Percentiles rank a stretch among this genome's conserved stretches.
phyloP scores from a whole-genome alignment of 1,140 invertebrate species.

The Drosophila ercepeae region DNA sequence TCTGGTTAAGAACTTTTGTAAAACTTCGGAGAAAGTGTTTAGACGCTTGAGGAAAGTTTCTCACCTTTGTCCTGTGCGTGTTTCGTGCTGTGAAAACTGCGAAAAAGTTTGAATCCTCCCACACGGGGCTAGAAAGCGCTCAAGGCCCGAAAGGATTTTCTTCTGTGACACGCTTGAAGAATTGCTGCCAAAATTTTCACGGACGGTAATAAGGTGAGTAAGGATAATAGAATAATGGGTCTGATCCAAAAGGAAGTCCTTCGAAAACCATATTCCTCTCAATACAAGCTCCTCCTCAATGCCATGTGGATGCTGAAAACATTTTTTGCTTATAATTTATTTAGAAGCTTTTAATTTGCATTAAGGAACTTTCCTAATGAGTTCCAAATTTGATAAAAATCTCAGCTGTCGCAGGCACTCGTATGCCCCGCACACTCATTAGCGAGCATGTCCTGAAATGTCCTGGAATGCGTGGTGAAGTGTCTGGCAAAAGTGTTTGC shows the following conservation, averaged over 20 bases:
- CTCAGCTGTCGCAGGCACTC: slow-evolving; percentile 21
- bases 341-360: slow-evolving; percentile 78
- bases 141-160: slow-evolving; percentile 61
- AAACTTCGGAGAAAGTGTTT: slow-evolving; percentile 56
- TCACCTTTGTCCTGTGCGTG: slow-evolving; percentile 38
- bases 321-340: slow-evolving; percentile 65
- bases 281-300: not conserved
- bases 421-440: slow-evolving; percentile 1
- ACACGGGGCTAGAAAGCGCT: slow-evolving; percentile 2
- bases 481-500: slow-evolving; percentile 73
- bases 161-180: slow-evolving; percentile 74
- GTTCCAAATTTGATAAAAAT: slow-evolving; percentile 62
- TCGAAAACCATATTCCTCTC: too few species aligned
- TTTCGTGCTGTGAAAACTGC: slow-evolving; percentile 30
- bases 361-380: slow-evolving; percentile 75
- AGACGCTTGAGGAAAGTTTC: slow-evolving; percentile 48
- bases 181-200: slow-evolving; percentile 83
- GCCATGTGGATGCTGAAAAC: slow-evolving; percentile 26
- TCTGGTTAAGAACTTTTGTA: slow-evolving; percentile 29
- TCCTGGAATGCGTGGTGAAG: slow-evolving; percentile 17
- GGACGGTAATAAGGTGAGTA: slow-evolving; percentile 83
- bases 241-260: not conserved
- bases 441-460: slow-evolving; percentile 12
- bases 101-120: slow-evolving; percentile 33
- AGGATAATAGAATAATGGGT: not conserved